A percentile compares a stretch with the other conserved stretches of the same genome.
These are phyloP conservation scores for Tetropium fuscum DNA, from an alignment of 2,888 invertebrate species.

Conservation along the genomic window DNA sequence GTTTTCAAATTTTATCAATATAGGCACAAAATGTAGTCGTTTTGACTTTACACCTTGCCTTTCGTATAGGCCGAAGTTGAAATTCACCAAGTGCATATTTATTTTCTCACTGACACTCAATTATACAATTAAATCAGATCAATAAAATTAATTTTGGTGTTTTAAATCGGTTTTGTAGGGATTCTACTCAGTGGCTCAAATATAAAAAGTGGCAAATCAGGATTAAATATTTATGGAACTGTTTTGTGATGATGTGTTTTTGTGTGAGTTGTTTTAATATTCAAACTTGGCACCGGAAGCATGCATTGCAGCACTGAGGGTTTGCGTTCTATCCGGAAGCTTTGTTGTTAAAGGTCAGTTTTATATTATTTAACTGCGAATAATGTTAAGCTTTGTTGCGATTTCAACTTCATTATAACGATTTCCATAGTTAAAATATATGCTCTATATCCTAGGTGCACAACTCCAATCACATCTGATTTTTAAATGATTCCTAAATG, in stretches of 20 bases:
- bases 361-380: conserved; percentile 5
- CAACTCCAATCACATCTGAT: too few species aligned
- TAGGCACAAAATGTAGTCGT: conserved; percentile 20
- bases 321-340: conserved; percentile 37
- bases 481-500: too few species aligned
- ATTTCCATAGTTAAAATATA: too few species aligned
- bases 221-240: neutral
- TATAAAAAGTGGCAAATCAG: neutral
- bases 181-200: neutral
- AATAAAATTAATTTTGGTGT: neutral
- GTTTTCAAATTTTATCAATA: conserved; percentile 26
- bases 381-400: conserved; percentile 7
- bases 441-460: too few species aligned
- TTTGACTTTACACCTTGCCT: conserved; percentile 1
- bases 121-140: neutral
- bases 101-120: neutral
- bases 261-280: conserved; percentile 34
- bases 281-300: conserved; percentile 40
- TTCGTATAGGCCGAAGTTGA: neutral
- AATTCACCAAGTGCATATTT: conserved; percentile 1
- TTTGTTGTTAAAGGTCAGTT: conserved; percentile 45
- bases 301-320: conserved; percentile 41
- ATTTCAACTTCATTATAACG: too few species aligned
- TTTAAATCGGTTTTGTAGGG: neutral
- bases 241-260: conserved; percentile 32